phyloP scores from a whole-genome alignment of 2,113 vertebrate genomes.

The Leucopsar rothschildi region DNA sequence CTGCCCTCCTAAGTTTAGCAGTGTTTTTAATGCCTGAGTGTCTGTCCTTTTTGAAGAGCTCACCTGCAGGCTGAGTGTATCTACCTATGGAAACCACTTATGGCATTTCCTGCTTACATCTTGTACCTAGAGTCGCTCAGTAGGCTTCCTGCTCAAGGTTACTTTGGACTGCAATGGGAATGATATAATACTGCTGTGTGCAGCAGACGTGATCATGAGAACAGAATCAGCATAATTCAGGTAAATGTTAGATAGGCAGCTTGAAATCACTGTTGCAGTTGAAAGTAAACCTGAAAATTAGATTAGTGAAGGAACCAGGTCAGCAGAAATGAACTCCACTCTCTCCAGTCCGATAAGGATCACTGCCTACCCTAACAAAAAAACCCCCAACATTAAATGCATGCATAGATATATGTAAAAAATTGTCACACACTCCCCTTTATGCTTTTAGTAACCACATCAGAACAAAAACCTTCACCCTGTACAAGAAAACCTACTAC shows the following conservation, averaged over 20 bases:
- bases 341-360: not conserved
- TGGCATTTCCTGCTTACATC: not conserved
- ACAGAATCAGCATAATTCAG: conserved; percentile 37
- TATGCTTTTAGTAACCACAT: not conserved
- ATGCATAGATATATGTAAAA: not conserved
- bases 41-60: not conserved
- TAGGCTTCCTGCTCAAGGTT: not conserved
- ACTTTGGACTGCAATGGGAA: not conserved
- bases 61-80: not conserved
- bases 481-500: not conserved
- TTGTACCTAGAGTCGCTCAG: not conserved
- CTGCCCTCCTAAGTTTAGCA: not conserved
- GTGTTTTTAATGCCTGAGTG: not conserved
- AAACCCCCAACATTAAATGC: not conserved
- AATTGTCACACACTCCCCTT: not conserved
- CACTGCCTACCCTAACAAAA: not conserved
- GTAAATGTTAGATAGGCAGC: conserved; percentile 8
- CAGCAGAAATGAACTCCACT: conserved; percentile 18
- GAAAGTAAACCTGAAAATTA: conserved; percentile 46
- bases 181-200: not conserved
- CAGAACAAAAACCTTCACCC: not conserved
- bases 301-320: conserved; percentile 32
- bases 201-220: not conserved
- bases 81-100: not conserved
- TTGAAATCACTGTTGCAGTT: conserved; percentile 12